These are phyloP conservation scores for Volucella inanis DNA, from an alignment of 2,888 invertebrate genomes.

Conservation along the genomic window DNA sequence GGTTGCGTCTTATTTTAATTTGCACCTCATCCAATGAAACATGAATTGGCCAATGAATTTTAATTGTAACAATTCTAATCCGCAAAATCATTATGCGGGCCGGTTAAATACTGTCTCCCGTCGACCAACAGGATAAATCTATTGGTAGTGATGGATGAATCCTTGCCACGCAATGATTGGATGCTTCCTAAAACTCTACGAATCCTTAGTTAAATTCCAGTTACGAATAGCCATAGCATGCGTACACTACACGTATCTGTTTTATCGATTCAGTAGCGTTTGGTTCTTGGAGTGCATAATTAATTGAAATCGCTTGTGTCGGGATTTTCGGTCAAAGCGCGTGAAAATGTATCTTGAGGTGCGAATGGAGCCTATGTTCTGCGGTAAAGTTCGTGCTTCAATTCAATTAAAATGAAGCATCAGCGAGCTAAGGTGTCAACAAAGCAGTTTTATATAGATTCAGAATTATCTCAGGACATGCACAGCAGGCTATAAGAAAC, in stretches of 20 bases:
- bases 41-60: slow-evolving; percentile 75
- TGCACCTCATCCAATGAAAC: slow-evolving; percentile 72
- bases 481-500: not conserved
- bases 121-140: slow-evolving; percentile 42
- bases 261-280: slow-evolving; percentile 38
- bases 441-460: slow-evolving; percentile 61
- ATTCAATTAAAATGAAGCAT: slow-evolving; percentile 73
- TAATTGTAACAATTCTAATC: slow-evolving; percentile 75
- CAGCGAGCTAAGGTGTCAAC: slow-evolving; percentile 68
- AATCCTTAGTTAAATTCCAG: no score
- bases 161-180: slow-evolving; percentile 73
- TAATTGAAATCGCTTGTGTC: slow-evolving; percentile 61
- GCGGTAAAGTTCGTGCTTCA: slow-evolving; percentile 65
- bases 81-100: slow-evolving; percentile 59
- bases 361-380: slow-evolving; percentile 60
- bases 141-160: slow-evolving; percentile 69
- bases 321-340: slow-evolving; percentile 64
- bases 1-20: slow-evolving; percentile 43
- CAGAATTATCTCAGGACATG: slow-evolving; percentile 2
- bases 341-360: slow-evolving; percentile 67
- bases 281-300: slow-evolving; percentile 57
- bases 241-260: slow-evolving; percentile 38
- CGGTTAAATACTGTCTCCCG: slow-evolving; percentile 29
- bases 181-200: slow-evolving; percentile 40
- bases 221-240: slow-evolving; percentile 13